Percentiles rank a stretch among this genome's conserved stretches.
phyloP scores from a whole-genome alignment of 2,113 vertebrate genomes.

The Synchiropus splendidus region DNA sequence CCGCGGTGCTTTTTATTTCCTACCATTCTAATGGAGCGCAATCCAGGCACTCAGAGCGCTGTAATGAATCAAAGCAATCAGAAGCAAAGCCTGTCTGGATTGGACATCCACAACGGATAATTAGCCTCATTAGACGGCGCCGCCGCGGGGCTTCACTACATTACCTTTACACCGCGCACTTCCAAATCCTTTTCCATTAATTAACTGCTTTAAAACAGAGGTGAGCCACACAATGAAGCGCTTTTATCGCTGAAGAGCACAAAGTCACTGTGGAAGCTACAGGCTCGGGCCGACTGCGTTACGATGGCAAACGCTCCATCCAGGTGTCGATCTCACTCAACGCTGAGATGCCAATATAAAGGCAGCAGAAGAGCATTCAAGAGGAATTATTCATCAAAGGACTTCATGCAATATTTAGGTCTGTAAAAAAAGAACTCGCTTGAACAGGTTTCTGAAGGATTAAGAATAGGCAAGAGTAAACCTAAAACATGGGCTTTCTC shows the following conservation, averaged over 20 bases:
- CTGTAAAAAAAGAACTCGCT: too few species aligned
- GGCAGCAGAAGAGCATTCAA: too few species aligned
- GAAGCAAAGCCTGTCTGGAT: conserved; percentile 35
- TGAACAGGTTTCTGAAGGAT: too few species aligned
- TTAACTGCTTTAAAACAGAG: conserved; percentile 20
- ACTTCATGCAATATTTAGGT: too few species aligned
- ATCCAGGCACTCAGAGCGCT: conserved; percentile 37
- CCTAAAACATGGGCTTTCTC: too few species aligned
- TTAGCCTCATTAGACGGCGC: conserved; percentile 44
- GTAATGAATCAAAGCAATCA: conserved; percentile 60
- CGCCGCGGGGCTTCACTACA: conserved; percentile 30
- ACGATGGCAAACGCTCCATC: not conserved
- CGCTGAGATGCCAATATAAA: too few species aligned
- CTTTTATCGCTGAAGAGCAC: conserved; percentile 9
- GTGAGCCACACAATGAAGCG: conserved; percentile 18
- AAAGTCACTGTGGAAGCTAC: conserved; percentile 8
- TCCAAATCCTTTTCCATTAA: conserved; percentile 24
- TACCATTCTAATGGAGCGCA: conserved; percentile 39
- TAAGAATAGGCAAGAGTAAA: too few species aligned
- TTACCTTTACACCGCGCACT: conserved; percentile 32
- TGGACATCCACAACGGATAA: conserved; percentile 45
- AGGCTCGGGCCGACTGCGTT: too few species aligned
- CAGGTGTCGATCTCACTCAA: too few species aligned
- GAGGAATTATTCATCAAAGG: too few species aligned
- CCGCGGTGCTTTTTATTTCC: conserved; percentile 33